Conservation (phyloP, 2,888 invertebrate genomes). For the Drosophila kokeensis region DNA sequence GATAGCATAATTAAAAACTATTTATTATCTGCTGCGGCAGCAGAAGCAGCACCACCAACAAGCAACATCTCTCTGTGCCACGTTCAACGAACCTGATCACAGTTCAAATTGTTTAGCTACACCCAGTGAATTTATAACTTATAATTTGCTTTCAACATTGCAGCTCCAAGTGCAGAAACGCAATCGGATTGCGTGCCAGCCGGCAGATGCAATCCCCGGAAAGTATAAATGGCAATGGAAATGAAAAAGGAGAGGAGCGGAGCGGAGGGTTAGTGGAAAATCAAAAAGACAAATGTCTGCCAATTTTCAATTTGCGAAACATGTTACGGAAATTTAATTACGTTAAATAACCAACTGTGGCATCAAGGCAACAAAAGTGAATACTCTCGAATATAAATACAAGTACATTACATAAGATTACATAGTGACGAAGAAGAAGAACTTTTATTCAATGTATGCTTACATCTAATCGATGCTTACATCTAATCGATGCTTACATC, state of each 20-base stretch:
- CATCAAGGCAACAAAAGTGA: not conserved
- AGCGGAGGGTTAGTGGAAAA: not conserved
- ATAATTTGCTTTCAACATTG: constrained; percentile 34
- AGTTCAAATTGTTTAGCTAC: constrained; percentile 26
- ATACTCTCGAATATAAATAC: not conserved
- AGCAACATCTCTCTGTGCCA: constrained; percentile 22
- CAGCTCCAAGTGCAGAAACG: not conserved
- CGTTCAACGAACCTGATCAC: constrained; percentile 54
- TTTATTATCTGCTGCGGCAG: constrained; percentile 58
- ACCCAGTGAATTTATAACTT: constrained; percentile 23
- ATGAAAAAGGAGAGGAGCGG: not conserved
- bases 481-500: too few relatives aligned
- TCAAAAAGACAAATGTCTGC: constrained; percentile 17
- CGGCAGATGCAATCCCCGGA: constrained; percentile 11
- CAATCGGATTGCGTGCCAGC: constrained; percentile 28
- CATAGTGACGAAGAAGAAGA: too few relatives aligned
- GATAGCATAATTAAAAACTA: constrained; percentile 66
- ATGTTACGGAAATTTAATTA: constrained; percentile 7
- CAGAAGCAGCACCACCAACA: constrained; percentile 17
- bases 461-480: too few relatives aligned
- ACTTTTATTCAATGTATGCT: too few relatives aligned
- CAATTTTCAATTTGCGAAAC: not conserved
- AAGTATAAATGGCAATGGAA: not conserved
- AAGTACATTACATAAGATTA: not conserved
- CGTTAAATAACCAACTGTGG: not conserved